Percentiles rank a stretch among this genome's conserved stretches.
These are phyloP conservation scores for Falco biarmicus DNA, from an alignment of 2,797 vertebrate species.

Conservation along the genomic window DNA sequence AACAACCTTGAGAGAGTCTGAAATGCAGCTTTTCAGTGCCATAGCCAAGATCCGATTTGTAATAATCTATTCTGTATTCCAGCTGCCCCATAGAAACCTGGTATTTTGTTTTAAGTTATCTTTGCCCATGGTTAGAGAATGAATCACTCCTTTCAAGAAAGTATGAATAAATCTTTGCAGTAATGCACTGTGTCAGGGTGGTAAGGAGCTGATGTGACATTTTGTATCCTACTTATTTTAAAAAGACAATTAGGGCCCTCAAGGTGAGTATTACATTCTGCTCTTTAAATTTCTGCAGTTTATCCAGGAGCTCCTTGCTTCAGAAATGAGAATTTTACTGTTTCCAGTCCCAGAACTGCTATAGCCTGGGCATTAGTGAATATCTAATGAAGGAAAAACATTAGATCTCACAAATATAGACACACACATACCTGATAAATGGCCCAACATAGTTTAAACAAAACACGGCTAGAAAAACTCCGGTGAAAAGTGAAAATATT, in stretches of 20 bases:
- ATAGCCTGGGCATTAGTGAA: neutral
- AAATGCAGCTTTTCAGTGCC: neutral
- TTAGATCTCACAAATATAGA: neutral
- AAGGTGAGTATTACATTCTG: neutral
- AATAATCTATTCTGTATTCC: neutral
- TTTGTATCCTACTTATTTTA: neutral
- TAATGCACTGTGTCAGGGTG: neutral
- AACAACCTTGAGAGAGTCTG: neutral
- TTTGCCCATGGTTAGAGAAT: neutral
- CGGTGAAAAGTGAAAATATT: neutral
- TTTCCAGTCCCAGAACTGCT: neutral
- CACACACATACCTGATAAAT: neutral
- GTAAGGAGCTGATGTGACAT: neutral
- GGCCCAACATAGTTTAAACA: neutral
- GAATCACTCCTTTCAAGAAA: neutral
- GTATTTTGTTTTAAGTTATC: neutral
- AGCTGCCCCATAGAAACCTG: neutral
- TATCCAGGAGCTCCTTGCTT: neutral
- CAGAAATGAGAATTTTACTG: neutral
- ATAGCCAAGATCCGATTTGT: neutral
- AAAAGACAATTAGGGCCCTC: conserved; percentile 9
- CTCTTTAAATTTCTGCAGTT: neutral
- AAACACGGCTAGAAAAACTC: neutral
- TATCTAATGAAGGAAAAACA: neutral
- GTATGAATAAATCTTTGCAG: neutral